These are phyloP conservation scores for Sylvilagus bachmani DNA, from an alignment of 2,113 vertebrate species.

Conservation along the genomic window DNA sequence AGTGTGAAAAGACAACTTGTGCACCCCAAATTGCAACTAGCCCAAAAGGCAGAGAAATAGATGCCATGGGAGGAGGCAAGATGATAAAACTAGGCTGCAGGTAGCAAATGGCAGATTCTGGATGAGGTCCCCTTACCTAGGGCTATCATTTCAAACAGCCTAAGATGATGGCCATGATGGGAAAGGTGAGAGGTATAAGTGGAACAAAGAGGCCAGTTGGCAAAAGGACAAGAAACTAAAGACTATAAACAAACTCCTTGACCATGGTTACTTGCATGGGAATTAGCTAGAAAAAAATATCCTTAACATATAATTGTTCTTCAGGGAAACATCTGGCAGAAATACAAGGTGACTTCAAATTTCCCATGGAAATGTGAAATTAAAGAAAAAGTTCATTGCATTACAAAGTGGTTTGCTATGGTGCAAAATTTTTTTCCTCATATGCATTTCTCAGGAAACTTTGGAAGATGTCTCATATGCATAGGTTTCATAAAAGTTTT, in stretches of 20 bases:
- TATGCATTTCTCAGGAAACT: too few relatives aligned
- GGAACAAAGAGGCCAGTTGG: constrained; percentile 15
- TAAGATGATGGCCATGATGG: constrained; percentile 10
- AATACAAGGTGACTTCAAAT: neutral
- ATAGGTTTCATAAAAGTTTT: too few relatives aligned
- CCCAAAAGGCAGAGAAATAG: constrained; percentile 57
- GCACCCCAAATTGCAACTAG: constrained; percentile 62
- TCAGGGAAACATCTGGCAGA: constrained; percentile 30
- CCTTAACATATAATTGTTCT: neutral
- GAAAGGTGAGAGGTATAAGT: neutral
- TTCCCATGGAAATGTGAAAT: too few relatives aligned
- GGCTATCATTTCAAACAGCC: constrained; percentile 63
- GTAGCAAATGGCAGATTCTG: constrained; percentile 22
- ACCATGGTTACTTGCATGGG: neutral
- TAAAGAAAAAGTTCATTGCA: too few relatives aligned
- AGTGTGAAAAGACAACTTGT: constrained; percentile 65
- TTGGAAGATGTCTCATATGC: too few relatives aligned
- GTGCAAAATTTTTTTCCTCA: too few relatives aligned
- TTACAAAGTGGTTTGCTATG: too few relatives aligned
- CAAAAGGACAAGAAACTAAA: constrained; percentile 43
- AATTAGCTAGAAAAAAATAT: constrained; percentile 8
- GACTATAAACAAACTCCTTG: constrained; percentile 51
- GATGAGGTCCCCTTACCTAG: constrained; percentile 21
- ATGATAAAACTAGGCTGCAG: constrained; percentile 65
- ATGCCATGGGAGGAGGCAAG: constrained; percentile 45